Evolutionary conservation across 2,888 invertebrate genomes (phyloP).

Genomic region (Labia minor): DNA sequence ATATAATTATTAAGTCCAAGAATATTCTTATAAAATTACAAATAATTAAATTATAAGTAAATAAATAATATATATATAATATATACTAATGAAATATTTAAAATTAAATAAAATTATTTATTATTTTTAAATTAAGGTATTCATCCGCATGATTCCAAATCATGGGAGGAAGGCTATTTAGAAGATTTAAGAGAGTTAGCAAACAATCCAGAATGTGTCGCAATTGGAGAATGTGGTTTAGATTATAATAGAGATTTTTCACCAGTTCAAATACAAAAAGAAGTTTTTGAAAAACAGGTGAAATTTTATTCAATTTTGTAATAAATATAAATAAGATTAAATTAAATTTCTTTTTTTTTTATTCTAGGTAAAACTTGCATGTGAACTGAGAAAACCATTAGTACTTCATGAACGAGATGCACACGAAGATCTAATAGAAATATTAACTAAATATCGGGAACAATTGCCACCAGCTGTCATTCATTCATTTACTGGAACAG

Average conservation of each 20-base stretch:
- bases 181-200: slow-evolving; percentile 61
- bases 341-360: slow-evolving; percentile 16
- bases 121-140: too few species aligned
- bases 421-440: slow-evolving; percentile 69
- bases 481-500: slow-evolving; percentile 84
- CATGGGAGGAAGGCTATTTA: slow-evolving; percentile 54
- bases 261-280: slow-evolving; percentile 72
- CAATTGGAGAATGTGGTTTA: slow-evolving; percentile 86
- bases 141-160: slow-evolving; percentile 89
- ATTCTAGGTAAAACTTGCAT: slow-evolving; percentile 68
- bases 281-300: slow-evolving; percentile 82
- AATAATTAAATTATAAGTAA: too few species aligned
- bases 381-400: slow-evolving; percentile 73
- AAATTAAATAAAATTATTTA: too few species aligned
- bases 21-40: too few species aligned
- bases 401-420: slow-evolving; percentile 89
- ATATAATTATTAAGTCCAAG: too few species aligned
- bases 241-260: slow-evolving; percentile 93
- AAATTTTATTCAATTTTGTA: slow-evolving; percentile 1
- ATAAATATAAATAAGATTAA: background rate
- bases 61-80: too few species aligned
- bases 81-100: too few species aligned
- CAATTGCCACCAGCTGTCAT: slow-evolving; percentile 71
- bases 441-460: slow-evolving; percentile 46
- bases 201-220: slow-evolving; percentile 78